Percentiles rank a stretch among this genome's conserved stretches.
Conservation (phyloP, 2,113 vertebrate species). For the Cygnus atratus region DNA sequence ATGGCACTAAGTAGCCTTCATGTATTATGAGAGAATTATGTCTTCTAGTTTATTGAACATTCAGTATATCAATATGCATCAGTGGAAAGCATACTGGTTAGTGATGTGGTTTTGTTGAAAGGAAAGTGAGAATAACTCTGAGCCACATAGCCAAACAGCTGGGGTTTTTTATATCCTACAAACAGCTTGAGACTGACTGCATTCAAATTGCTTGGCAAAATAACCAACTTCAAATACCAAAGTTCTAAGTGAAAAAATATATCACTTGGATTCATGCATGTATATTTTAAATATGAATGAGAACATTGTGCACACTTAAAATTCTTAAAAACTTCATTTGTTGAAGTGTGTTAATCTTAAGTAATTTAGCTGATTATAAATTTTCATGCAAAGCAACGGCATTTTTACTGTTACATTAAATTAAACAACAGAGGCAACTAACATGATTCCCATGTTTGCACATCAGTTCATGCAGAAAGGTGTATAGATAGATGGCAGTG, state of each 20-base stretch:
- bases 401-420: not conserved
- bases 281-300: constrained; percentile 41
- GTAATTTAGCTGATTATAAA: not conserved
- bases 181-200: constrained; percentile 62
- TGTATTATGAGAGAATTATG: not conserved
- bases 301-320: not conserved
- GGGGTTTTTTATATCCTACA: constrained; percentile 18
- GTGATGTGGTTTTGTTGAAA: constrained; percentile 40
- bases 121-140: not conserved
- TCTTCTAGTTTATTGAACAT: not conserved
- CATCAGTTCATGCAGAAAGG: not conserved
- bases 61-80: not conserved
- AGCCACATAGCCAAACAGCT: constrained; percentile 61
- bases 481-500: not conserved
- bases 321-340: not conserved
- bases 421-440: not conserved
- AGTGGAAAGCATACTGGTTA: not conserved
- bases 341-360: not conserved
- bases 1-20: not conserved
- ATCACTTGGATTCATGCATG: not conserved
- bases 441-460: not conserved
- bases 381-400: not conserved
- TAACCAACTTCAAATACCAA: constrained; percentile 57
- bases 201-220: constrained; percentile 66
- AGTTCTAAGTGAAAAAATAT: constrained; percentile 55